Evolutionary conservation across 2,113 vertebrate genomes (phyloP).

Genomic region (Caranx ignobilis): DNA sequence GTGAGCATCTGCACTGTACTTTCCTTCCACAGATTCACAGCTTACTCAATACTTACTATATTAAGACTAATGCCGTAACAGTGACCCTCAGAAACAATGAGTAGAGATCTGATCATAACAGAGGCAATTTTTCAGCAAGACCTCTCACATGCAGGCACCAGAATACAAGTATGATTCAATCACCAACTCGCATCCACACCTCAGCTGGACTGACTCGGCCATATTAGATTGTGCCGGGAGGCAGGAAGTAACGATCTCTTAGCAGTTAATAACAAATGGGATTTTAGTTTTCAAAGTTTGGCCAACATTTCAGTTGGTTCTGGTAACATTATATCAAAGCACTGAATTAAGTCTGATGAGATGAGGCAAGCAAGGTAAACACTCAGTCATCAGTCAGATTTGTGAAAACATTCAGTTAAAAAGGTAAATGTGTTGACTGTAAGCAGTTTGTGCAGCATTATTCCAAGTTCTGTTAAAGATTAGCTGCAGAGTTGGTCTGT

Average conservation of each 20-base stretch:
- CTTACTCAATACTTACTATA: constrained; percentile 32
- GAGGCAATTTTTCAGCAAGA: neutral
- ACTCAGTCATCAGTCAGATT: too few species aligned
- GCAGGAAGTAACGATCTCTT: too few species aligned
- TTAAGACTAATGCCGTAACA: constrained; percentile 45
- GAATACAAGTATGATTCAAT: neutral
- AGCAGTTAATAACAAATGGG: neutral
- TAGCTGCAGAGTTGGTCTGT: too few species aligned
- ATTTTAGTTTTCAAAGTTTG: neutral
- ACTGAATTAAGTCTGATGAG: neutral
- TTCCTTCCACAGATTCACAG: neutral
- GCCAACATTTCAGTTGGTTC: neutral
- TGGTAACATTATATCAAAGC: neutral
- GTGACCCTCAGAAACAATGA: constrained; percentile 18
- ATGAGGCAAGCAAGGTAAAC: too few species aligned
- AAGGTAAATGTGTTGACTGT: too few species aligned
- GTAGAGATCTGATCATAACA: neutral
- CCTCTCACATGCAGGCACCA: constrained; percentile 10
- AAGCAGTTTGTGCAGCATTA: too few species aligned
- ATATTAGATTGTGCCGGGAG: neutral
- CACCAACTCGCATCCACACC: neutral
- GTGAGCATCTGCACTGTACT: neutral
- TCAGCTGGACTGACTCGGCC: neutral
- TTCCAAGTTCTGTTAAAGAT: too few species aligned
- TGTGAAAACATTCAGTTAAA: too few species aligned